Evolutionary conservation across 2,888 invertebrate genomes (phyloP).

Genomic region (Omphaloscelis lunosa): DNA sequence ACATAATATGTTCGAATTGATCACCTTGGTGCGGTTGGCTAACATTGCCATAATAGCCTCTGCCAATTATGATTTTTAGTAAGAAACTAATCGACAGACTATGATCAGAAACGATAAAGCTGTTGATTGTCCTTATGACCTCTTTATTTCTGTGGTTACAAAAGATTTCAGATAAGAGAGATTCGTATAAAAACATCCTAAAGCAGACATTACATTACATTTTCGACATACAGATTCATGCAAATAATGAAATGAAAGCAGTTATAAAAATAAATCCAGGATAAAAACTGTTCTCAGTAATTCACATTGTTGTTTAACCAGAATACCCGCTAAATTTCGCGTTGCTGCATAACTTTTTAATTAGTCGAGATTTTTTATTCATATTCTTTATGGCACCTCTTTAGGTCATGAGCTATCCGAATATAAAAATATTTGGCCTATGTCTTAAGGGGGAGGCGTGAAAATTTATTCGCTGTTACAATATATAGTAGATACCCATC

Average conservation of each 20-base stretch:
- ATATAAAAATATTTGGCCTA: too few species aligned
- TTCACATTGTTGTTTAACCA: background rate
- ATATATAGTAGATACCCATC: background rate
- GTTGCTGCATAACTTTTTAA: too few species aligned
- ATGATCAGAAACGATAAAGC: background rate
- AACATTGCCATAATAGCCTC: background rate
- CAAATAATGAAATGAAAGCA: background rate
- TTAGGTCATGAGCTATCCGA: too few species aligned
- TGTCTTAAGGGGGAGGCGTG: too few species aligned
- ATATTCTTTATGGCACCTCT: too few species aligned
- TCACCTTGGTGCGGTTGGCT: background rate
- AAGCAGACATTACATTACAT: too few species aligned
- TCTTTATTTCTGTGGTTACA: background rate
- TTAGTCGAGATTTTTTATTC: too few species aligned
- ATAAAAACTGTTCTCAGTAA: background rate
- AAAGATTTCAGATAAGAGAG: background rate
- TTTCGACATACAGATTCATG: too few species aligned
- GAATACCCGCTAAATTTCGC: too few species aligned
- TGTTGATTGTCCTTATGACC: background rate
- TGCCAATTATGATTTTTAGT: constrained; percentile 2
- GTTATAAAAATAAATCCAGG: too few species aligned
- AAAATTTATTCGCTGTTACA: too few species aligned
- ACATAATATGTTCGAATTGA: constrained; percentile 5
- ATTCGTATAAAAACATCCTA: background rate
- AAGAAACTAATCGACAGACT: background rate